Base-by-base conservation (phyloP, 2,888 invertebrate genomes). In the Nemapogon koenigi region DNA sequence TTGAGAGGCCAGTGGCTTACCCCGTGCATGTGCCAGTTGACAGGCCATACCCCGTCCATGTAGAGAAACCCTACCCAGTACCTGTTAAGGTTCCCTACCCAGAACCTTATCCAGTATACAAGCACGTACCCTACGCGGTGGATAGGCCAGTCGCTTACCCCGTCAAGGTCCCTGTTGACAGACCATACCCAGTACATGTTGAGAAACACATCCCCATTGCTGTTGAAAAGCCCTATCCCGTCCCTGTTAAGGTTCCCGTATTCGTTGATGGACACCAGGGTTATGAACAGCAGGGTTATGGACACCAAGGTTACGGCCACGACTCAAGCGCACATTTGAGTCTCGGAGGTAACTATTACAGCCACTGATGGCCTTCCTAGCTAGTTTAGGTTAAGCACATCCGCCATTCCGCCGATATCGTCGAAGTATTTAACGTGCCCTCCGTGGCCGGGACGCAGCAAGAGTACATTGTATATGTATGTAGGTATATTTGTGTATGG, bases 141-240 rank as follows among this genome's bases (percentile, higher is more conserved):
- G 84, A 85, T 51, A 85, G 63, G 62, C 81, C 75, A 30, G 76
- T 83, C n/a, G 68, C 83, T 13, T 75, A 76, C 50, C 85, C 88
- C 44, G 88, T 89, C 14, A 83, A 86, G 55, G 85, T 86, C 19
- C 85, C 81, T 44, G 82, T 84, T 30, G 85, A 86, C 57, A 82
- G 84, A 62, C 87, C 87, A 13, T 82, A 82, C 69, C 83, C 83
- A 46, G 83, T 83, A n/a, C 72, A 63, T 39, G 57, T 81, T 2
- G 81, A 81, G 47, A 79, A 55, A 53, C 81, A 64, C 35, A 51
- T 69, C 44, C 75, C 81, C 28, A 61, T 80, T 13, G 46, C 61
- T 8, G 73, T 83, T 3, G 84, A 84, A 59, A 84, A 59, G 62
- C 73, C 71, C 43, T 62, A 71, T 40, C 80, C 83, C 35, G 81